phyloP scores from a whole-genome alignment of 2,113 vertebrate genomes.

The Actenoides lindsayi region DNA sequence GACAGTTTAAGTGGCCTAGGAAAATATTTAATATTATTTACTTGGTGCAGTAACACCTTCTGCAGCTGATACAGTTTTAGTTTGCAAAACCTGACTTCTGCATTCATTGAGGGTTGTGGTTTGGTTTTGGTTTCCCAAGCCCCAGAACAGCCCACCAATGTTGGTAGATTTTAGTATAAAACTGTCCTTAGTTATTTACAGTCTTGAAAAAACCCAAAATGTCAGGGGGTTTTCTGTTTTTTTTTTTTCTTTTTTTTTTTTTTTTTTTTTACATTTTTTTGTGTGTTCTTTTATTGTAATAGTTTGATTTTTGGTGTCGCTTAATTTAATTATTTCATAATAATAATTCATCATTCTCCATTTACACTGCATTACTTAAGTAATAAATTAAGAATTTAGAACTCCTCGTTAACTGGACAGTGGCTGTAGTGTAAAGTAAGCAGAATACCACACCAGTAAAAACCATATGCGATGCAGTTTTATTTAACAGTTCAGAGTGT shows the following conservation, averaged over 20 bases:
- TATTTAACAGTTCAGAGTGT: neutral
- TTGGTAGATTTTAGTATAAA: neutral
- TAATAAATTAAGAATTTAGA: neutral
- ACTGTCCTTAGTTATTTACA: neutral
- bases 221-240: neutral
- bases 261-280: neutral
- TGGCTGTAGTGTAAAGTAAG: neutral
- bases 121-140: neutral
- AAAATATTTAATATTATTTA: neutral
- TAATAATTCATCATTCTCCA: neutral
- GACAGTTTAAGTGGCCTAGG: neutral
- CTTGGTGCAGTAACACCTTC: neutral
- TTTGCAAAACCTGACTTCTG: neutral
- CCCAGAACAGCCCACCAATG: neutral
- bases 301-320: neutral
- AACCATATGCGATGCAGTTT: neutral
- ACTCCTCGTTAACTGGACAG: neutral
- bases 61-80: neutral
- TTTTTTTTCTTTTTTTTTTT: neutral
- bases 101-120: neutral
- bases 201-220: neutral
- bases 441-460: neutral
- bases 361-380: neutral
- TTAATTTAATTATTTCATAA: neutral
- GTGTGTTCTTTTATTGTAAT: neutral